Conservation (phyloP, 2,113 vertebrate genomes). For the Phoxinus phoxinus region DNA sequence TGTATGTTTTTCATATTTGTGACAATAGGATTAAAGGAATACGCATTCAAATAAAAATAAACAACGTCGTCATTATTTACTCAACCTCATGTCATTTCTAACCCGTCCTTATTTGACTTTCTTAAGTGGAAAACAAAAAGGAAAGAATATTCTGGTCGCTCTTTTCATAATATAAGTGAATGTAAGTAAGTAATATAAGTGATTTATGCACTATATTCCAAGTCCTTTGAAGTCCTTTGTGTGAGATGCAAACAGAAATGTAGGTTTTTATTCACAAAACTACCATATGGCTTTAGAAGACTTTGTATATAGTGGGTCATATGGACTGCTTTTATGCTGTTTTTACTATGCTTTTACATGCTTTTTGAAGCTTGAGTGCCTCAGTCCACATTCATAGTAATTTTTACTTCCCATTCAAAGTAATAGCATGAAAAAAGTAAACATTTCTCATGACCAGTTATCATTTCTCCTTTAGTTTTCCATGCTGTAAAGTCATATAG, state of each 20-base stretch:
- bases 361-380: neutral
- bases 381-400: neutral
- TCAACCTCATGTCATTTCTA: neutral
- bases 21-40: neutral
- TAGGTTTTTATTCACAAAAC: neutral
- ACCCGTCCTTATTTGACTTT: neutral
- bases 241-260: neutral
- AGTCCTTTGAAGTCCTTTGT: neutral
- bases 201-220: neutral
- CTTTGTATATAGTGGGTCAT: neutral
- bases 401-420: neutral
- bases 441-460: neutral
- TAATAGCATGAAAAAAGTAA: neutral
- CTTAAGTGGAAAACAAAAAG: too few relatives aligned
- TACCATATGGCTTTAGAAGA: neutral
- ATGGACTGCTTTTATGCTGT: neutral
- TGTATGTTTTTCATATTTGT: neutral
- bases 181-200: too few relatives aligned
- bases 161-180: neutral
- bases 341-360: neutral
- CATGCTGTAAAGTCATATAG: neutral
- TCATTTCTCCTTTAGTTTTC: neutral
- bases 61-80: neutral
- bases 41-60: neutral
- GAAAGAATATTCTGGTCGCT: neutral